A percentile compares a stretch with the other conserved stretches of the same genome.
These are phyloP conservation scores for Microctenopoma steveboyesi DNA, from an alignment of 2,797 vertebrate species.

Conservation along the genomic window DNA sequence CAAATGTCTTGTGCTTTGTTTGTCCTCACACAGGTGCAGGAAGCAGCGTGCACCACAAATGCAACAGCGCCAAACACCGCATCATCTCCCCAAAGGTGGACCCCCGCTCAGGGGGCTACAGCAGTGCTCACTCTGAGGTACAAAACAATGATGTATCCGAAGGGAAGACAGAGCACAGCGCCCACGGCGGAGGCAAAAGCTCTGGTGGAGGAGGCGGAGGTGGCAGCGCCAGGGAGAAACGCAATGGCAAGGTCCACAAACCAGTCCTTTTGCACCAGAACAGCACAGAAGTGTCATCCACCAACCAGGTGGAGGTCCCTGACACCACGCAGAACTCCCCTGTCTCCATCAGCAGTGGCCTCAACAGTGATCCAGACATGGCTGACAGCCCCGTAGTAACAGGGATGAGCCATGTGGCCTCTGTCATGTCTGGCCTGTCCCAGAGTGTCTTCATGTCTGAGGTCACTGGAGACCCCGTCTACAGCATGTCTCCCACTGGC, in stretches of 20 bases:
- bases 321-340: constrained; percentile 99
- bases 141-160: constrained; percentile 99
- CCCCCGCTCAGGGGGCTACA: constrained; percentile 90
- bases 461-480: constrained; percentile 94
- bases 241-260: constrained; percentile 98
- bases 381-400: constrained; percentile 96
- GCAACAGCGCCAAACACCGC: constrained; percentile 99
- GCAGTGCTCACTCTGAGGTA: constrained; percentile 93
- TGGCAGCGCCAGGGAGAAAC: constrained; percentile 88
- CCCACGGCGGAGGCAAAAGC: constrained; percentile 83
- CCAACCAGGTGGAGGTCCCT: constrained; percentile 98
- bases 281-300: constrained; percentile 98
- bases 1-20: constrained; percentile 42
- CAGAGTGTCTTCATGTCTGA: constrained; percentile 99
- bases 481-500: constrained; percentile 95
- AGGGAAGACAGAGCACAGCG: constrained; percentile 95
- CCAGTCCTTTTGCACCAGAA: constrained; percentile 95
- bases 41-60: constrained; percentile 99
- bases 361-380: constrained; percentile 97
- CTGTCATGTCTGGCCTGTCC: constrained; percentile 95
- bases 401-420: constrained; percentile 95
- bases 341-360: constrained; percentile 98
- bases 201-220: constrained; percentile 77
- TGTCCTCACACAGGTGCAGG: constrained; percentile 88
- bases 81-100: constrained; percentile 99